Evolutionary conservation across 2,888 invertebrate species (phyloP).

Genomic region (Malthinus flaveolus): DNA sequence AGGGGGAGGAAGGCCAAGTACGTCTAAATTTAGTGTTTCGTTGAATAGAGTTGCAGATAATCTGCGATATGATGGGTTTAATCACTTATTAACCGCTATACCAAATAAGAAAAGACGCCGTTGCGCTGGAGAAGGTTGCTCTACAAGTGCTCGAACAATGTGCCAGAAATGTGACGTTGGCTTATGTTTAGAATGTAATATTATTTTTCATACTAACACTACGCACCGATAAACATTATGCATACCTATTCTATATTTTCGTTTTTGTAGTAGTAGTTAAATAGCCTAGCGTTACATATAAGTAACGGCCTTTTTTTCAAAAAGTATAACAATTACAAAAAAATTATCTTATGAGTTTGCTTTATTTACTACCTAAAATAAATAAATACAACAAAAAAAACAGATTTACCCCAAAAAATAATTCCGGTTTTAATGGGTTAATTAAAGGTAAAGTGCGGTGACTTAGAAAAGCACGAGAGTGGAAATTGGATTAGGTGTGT

Average conservation of each 20-base stretch:
- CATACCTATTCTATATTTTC: not conserved
- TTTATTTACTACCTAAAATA: not conserved
- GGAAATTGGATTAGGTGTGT: too few species aligned
- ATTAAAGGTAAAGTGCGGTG: too few species aligned
- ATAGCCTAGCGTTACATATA: not conserved
- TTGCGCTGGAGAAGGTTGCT: not conserved
- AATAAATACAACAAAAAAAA: not conserved
- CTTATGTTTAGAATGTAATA: not conserved
- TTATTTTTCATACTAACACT: not conserved
- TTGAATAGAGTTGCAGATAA: not conserved
- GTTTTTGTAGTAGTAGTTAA: not conserved
- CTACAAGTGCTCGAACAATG: not conserved
- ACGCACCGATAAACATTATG: not conserved
- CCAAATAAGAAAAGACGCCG: not conserved
- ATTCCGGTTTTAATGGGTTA: not conserved
- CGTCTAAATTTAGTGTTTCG: conserved; percentile 1
- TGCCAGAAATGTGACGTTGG: not conserved
- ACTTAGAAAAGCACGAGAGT: too few species aligned
- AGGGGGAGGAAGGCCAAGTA: conserved; percentile 12
- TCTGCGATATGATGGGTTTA: not conserved
- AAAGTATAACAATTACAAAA: not conserved
- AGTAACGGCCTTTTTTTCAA: not conserved
- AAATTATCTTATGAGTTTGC: not conserved
- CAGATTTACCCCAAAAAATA: not conserved
- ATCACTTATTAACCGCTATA: not conserved